Percentiles rank a stretch among this genome's conserved stretches.
These are phyloP conservation scores for Ferdinandea cuprea DNA, from an alignment of 2,888 invertebrate genomes.

Conservation along the genomic window DNA sequence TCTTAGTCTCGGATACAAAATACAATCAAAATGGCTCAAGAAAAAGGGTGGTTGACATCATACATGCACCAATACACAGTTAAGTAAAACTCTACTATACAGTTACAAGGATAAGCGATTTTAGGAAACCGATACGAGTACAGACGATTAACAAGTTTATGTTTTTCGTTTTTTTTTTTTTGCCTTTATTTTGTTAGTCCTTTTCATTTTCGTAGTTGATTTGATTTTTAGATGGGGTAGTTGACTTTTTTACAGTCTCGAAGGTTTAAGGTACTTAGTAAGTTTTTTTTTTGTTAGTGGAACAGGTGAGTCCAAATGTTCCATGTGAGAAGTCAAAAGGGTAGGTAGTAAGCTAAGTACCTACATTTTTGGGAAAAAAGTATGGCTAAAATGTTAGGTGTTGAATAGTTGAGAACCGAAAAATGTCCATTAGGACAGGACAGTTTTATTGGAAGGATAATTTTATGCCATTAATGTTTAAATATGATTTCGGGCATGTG, in stretches of 20 bases:
- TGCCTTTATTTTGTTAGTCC: conserved; percentile 36
- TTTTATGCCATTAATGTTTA: too few relatives aligned
- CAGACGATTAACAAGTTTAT: conserved; percentile 55
- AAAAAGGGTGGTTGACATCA: conserved; percentile 65
- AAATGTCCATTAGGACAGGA: too few relatives aligned
- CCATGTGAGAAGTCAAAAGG: conserved; percentile 34
- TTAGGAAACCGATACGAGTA: conserved; percentile 7
- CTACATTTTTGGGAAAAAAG: too few relatives aligned
- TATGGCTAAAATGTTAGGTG: neutral
- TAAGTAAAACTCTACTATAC: neutral
- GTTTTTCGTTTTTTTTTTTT: conserved; percentile 9
- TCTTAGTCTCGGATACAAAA: conserved; percentile 28
- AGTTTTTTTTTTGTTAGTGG: conserved; percentile 37
- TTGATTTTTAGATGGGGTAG: neutral
- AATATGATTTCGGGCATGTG: too few relatives aligned
- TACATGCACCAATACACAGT: conserved; percentile 20
- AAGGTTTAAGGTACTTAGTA: conserved; percentile 45
- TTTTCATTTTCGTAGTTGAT: neutral
- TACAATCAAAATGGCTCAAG: conserved; percentile 70
- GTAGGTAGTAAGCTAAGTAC: neutral
- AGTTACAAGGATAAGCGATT: conserved; percentile 28
- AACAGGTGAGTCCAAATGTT: conserved; percentile 66
- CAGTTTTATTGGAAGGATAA: too few relatives aligned
- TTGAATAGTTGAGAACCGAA: too few relatives aligned
- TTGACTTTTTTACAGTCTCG: conserved; percentile 47